phyloP scores from a whole-genome alignment of 2,888 invertebrate genomes.

The Pseudococcus longispinus region DNA sequence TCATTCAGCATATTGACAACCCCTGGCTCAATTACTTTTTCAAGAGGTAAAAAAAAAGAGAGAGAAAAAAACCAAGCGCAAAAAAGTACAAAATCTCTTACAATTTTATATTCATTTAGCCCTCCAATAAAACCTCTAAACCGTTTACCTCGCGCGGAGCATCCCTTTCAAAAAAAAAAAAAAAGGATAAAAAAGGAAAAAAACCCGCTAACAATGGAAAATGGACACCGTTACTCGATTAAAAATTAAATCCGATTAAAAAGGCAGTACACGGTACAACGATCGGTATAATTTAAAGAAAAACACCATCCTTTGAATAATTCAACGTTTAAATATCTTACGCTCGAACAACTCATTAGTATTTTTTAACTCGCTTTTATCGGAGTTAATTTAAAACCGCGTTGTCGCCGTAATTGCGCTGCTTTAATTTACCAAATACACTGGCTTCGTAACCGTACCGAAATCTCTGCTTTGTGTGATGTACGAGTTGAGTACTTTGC shows the following conservation, averaged over 20 bases:
- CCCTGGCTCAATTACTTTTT: neutral
- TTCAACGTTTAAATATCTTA: neutral
- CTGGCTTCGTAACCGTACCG: no score
- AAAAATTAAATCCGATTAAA: neutral
- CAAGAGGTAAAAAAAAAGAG: neutral
- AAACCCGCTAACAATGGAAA: neutral
- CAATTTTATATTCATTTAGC: neutral
- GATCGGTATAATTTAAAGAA: neutral
- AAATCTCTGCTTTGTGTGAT: neutral
- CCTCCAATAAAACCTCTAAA: neutral
- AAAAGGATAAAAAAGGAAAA: no score
- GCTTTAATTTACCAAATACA: neutral
- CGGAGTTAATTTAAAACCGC: neutral
- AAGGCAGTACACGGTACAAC: neutral
- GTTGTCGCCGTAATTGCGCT: neutral
- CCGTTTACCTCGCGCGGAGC: neutral
- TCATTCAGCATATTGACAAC: neutral
- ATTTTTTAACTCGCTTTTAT: neutral
- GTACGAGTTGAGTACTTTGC: neutral
- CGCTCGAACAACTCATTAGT: slow-evolving; percentile 3
- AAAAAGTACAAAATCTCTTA: neutral
- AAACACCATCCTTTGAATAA: neutral
- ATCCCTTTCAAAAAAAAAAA: neutral
- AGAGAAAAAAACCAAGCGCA: neutral
- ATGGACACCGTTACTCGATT: neutral